Percentiles rank a stretch among this genome's conserved stretches.
Evolutionary conservation across 2,888 invertebrate genomes (phyloP).

Genomic region (Ernsta delagoae): DNA sequence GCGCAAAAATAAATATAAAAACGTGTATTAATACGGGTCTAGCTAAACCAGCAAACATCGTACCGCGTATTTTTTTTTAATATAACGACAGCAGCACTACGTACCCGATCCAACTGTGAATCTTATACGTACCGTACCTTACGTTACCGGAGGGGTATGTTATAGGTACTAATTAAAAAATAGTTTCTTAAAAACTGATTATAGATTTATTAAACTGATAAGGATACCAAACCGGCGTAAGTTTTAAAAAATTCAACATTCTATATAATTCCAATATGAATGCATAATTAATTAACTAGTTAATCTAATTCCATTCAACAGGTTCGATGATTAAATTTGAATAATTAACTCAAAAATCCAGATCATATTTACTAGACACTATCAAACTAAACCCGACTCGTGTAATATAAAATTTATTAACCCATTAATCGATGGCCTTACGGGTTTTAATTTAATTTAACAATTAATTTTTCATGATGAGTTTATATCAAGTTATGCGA

Average conservation of each 20-base stretch:
- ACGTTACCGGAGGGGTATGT: no score
- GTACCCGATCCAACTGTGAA: no score
- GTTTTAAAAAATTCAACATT: not conserved
- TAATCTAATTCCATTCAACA: not conserved
- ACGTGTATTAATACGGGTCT: no score
- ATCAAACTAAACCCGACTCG: not conserved
- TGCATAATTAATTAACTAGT: not conserved
- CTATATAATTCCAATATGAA: not conserved
- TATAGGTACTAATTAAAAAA: no score
- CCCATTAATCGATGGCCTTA: not conserved
- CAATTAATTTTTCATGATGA: conserved; percentile 2
- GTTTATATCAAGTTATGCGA: not conserved
- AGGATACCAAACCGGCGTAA: not conserved
- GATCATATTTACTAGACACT: conserved; percentile 3
- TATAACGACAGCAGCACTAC: no score
- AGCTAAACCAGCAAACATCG: no score
- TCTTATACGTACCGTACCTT: no score
- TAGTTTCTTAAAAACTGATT: no score
- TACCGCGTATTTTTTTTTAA: no score
- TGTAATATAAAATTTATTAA: conserved; percentile 1
- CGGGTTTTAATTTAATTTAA: not conserved
- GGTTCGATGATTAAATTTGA: not conserved
- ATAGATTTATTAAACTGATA: not conserved
- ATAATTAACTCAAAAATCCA: not conserved
- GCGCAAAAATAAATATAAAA: no score